A percentile compares a stretch with the other conserved stretches of the same genome.
Evolutionary conservation across 2,797 vertebrate genomes (phyloP).

Genomic region (Thamnophis elegans): DNA sequence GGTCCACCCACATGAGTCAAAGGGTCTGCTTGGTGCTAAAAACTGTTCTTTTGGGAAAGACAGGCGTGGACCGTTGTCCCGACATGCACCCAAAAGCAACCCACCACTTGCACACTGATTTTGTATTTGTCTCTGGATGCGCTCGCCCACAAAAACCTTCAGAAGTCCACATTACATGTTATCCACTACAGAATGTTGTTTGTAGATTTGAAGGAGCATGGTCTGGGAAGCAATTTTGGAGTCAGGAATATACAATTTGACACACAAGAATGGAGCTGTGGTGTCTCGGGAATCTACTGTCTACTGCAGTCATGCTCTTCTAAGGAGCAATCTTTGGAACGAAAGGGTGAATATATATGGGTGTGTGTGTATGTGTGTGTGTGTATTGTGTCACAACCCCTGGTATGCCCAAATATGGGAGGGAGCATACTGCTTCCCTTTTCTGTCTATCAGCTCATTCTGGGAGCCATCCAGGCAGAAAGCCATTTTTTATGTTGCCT

Average conservation of each 20-base stretch:
- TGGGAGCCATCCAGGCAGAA: too few relatives aligned
- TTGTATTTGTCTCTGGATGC: constrained; percentile 20
- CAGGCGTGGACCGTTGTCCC: constrained; percentile 6
- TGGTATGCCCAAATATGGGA: too few relatives aligned
- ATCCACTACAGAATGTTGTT: constrained; percentile 22
- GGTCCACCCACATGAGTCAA: background rate
- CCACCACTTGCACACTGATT: background rate
- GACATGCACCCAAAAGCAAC: background rate
- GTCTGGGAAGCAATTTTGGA: constrained; percentile 36
- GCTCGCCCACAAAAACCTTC: constrained; percentile 33
- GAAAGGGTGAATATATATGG: constrained; percentile 4
- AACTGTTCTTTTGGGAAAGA: background rate
- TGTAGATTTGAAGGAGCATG: constrained; percentile 15
- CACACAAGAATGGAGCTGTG: constrained; percentile 40
- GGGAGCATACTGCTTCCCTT: too few relatives aligned
- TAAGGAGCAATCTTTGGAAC: background rate
- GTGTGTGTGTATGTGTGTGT: too few relatives aligned
- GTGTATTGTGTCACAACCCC: too few relatives aligned
- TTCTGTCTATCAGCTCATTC: too few relatives aligned
- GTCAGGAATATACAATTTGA: constrained; percentile 35
- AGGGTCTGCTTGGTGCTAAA: background rate
- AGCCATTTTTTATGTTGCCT: too few relatives aligned
- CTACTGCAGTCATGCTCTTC: constrained; percentile 2
- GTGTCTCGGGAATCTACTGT: background rate
- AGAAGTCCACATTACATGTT: constrained; percentile 26